Base-by-base conservation (phyloP, 2,888 invertebrate genomes). In the Athetis lepigone region DNA sequence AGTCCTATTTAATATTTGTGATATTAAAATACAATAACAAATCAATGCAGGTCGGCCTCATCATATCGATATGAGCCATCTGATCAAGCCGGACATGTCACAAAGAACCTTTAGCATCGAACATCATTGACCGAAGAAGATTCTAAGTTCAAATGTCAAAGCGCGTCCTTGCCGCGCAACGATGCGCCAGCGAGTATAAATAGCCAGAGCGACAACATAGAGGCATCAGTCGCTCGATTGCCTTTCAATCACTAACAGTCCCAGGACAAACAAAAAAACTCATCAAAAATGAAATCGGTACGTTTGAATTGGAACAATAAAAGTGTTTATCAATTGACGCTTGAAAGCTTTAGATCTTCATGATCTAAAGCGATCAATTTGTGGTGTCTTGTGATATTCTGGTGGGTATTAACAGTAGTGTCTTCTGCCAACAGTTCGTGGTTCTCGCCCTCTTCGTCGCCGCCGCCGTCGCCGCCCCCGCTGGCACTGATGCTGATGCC, bases 101-200 rank as follows among this genome's bases (percentile, higher is more conserved):
- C 66, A 67, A 70, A 79, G 84, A 87, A 86, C 87, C 86, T 88
- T 87, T 84, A 81, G 29, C 82, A 67, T 39, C 43, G 27, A 71
- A 39, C 68, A 61, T 58, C 57, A 62, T 76, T 84, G 85, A 77
- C 80, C 85, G 86, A 86, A 88, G 91, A 90, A 83, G 79, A 62
- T 42, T 86, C 88, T 91, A 89, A 92, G 93, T 93, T 93, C 92
- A 94, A 94, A 94, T 94, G 94, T 92, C 94, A 91, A 86, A 79
- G 79, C 74, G 83, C 87, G 94, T 92, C 94, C 93, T 93, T 91
- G 93, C 86, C 72, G 55, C 57, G 77, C 73, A 68, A 78, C 76
- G 82, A 79, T 70, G 81, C 79, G 81, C 84, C 69, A 67, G 72
- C 80, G 79, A 67, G 65, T 94, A 94, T 94, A 95, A 90, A 93